Base-by-base conservation (phyloP, 2,797 vertebrate genomes). In the Typhlichthys eigenmanni region DNA sequence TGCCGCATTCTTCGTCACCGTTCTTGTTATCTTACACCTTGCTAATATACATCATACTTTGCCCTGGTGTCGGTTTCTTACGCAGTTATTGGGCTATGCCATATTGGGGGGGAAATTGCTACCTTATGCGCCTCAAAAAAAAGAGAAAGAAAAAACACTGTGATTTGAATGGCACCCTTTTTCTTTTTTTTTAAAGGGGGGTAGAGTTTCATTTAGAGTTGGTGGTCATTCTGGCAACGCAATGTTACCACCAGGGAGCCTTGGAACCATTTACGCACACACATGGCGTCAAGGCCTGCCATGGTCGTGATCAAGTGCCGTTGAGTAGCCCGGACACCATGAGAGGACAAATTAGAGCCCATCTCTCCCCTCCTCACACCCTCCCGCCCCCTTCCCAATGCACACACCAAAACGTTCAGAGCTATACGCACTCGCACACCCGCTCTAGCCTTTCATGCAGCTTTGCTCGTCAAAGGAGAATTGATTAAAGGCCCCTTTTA, bases 401-500 rank as follows among this genome's bases (percentile, higher is more conserved):
- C 14, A 16, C 84, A 86, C 81, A 75, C 84, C 72, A 64, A 85
- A 82, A 76, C 54, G 76, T 77, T 87, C 78, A 72, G 75, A 80
- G 79, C 74, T 82, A 70, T 49, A 79, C 78, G 71, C 65, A 47
- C 54, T 63, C 69, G 71, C 60, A 58, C 64, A 79, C 80, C 75
- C 60, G 47, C 82, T 83, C 47, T 62, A 71, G 82, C 73, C 89
- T 90, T 92, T 93, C 84, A 88, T 91, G 88, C 82, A 19, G 46
- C 81, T 79, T 19, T 79, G 32, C 81, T 89, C 83, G 89, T 89
- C 89, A 89, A 87, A 87, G 81, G 76, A 58, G 78, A 89, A 92
- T 92, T 91, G 89, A 93, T 93, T 93, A 93, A 93, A 93, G 92
- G 86, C 82, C 81, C 62, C 81, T 84, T 87, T 81, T 89, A 91